phyloP scores from a whole-genome alignment of 2,113 vertebrate species.

The Rhagologus leucostigma region DNA sequence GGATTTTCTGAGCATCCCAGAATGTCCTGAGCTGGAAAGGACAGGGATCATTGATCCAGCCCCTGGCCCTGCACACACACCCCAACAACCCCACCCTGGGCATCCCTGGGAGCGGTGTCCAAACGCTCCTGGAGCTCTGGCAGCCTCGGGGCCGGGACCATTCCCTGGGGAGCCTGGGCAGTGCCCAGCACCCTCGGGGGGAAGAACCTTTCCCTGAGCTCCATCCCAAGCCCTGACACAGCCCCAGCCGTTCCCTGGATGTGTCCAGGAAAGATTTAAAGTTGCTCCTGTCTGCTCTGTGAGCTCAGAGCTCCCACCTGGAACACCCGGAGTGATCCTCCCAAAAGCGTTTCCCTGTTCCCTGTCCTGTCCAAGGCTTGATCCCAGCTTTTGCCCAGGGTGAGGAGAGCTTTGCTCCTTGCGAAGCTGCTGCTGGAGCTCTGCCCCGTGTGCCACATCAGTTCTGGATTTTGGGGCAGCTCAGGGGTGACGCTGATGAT shows the following conservation, averaged over 20 bases:
- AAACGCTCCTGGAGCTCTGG: background rate
- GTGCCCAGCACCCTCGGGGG: background rate
- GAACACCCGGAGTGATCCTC: background rate
- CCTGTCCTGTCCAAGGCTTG: background rate
- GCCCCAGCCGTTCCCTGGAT: background rate
- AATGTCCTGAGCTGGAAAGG: background rate
- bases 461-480: background rate
- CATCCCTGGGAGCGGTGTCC: background rate
- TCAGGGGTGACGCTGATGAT: background rate
- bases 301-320: background rate
- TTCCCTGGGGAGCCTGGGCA: background rate
- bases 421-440: background rate
- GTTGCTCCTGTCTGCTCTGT: background rate
- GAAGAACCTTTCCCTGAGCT: background rate
- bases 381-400: background rate
- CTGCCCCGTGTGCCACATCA: background rate
- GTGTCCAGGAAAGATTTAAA: background rate
- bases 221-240: background rate
- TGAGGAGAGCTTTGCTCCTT: background rate
- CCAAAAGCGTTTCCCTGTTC: background rate
- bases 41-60: rapidly evolving
- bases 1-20: background rate
- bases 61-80: background rate
- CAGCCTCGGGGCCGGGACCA: background rate
- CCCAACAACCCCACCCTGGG: background rate